Conservation (phyloP, 2,797 vertebrate genomes). For the Microctenopoma stevenorrisi region DNA sequence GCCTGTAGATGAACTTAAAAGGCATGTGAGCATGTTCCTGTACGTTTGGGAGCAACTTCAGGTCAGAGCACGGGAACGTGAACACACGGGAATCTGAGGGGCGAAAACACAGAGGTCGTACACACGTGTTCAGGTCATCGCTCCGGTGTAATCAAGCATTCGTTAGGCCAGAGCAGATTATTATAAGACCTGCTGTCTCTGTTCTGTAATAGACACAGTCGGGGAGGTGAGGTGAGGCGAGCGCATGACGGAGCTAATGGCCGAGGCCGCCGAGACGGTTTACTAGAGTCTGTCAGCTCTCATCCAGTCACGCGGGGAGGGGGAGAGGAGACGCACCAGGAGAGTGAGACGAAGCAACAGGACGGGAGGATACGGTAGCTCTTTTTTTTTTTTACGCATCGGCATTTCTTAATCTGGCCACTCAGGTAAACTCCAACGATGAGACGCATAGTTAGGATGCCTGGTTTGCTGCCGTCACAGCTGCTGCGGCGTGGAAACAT, state of each 20-base stretch:
- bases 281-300: conserved; percentile 60
- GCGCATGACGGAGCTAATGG: conserved; percentile 65
- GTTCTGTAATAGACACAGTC: conserved; percentile 40
- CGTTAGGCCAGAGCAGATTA: conserved; percentile 21
- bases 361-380: neutral
- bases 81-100: neutral
- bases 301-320: conserved; percentile 50
- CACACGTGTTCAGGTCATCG: conserved; percentile 7
- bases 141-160: conserved; percentile 1
- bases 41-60: neutral
- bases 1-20: too few relatives aligned
- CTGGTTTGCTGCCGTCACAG: neutral
- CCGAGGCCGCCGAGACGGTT: conserved; percentile 40
- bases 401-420: neutral
- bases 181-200: conserved; percentile 19
- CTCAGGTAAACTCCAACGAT: too few relatives aligned
- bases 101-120: neutral
- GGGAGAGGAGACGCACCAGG: neutral
- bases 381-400: neutral
- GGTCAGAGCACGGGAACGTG: neutral
- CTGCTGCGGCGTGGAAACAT: too few relatives aligned
- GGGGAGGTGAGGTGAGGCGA: conserved; percentile 38
- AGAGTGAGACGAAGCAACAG: neutral
- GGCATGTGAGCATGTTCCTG: too few relatives aligned
- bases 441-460: too few relatives aligned